Base-by-base conservation (phyloP, 2,888 invertebrate genomes). In the Sphaerophoria rueppellii region DNA sequence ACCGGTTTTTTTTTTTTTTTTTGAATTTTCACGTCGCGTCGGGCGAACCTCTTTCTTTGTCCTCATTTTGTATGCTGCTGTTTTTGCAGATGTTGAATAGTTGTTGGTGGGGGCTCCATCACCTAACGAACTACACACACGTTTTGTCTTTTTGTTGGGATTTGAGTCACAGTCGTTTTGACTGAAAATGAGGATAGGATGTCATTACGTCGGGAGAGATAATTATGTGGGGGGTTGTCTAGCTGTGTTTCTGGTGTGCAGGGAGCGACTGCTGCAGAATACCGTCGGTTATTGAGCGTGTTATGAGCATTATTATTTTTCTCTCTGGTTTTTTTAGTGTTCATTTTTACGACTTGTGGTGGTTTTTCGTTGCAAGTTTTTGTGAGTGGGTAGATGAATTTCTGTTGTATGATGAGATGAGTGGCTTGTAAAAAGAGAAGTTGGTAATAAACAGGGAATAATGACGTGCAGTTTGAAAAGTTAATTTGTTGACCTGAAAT, bases 181-280 rank as follows among this genome's bases (percentile, higher is more conserved):
- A 24, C 67, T 63, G 75, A 67, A 60, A 81, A 81, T 70, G 69
- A 48, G 81, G 63, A 81, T 80, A 76, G 46, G 73, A 73, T 80
- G 76, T 70, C 85, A 80, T 80, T 80, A 72, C 76, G 73, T 85
- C 76, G 76, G 24, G 69, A 76, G 63, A 76, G 63, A 80, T 85
- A 77, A 85, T 81, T 73, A 77, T 77, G 2, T 24, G 24, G 24
- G 24, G 80, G 76, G 48, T 65, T 80, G 83, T 80, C 83, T 72
- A 80, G 16, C 50, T 43, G 40, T 67, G 54, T 24, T 24, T 24
- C 24, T 24, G 2, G 24, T 24, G 24, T 24, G 24, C 24, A 24
- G 24, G 24, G 24, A 24, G 24, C 2, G 24, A 24, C 40, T 67
- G 67, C 32, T 52, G 65, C 50, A 69, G 40, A 71, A 72, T 75